These are phyloP conservation scores for Coracias cyanogaster DNA, from an alignment of 2,797 vertebrate species.

Conservation along the genomic window DNA sequence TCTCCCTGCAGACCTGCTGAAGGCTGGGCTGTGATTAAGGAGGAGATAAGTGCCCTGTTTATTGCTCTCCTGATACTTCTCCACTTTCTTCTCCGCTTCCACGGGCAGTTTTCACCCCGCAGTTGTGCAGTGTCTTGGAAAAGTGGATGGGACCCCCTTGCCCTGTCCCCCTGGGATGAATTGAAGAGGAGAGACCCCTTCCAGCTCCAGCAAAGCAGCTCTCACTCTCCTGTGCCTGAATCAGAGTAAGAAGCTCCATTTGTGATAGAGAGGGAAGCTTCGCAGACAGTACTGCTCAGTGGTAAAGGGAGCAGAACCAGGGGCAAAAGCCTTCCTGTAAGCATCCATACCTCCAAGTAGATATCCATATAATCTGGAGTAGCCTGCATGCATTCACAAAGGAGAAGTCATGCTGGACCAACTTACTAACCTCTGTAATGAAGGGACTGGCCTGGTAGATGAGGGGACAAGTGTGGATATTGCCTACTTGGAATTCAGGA, in stretches of 20 bases:
- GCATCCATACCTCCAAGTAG: background rate
- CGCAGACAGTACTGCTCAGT: background rate
- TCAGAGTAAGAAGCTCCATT: background rate
- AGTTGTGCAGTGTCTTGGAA: background rate
- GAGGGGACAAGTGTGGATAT: background rate
- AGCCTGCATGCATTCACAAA: background rate
- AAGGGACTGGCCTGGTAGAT: background rate
- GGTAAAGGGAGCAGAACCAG: background rate
- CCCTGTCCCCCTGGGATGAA: background rate
- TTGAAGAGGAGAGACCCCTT: background rate
- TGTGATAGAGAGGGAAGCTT: background rate
- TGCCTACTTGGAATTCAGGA: background rate
- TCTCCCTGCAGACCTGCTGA: conserved; percentile 36
- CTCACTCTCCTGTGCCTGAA: background rate
- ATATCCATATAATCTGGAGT: background rate
- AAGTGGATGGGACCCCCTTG: accelerated
- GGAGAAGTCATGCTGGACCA: background rate
- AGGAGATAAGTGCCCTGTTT: conserved; percentile 41
- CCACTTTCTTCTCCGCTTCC: background rate
- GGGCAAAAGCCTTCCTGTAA: background rate
- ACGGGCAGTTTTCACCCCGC: background rate
- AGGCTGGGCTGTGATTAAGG: conserved; percentile 39
- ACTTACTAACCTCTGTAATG: background rate
- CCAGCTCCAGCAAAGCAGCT: background rate
- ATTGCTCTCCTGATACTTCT: conserved; percentile 43